Evolutionary conservation across 1,140 invertebrate genomes (phyloP).

Genomic region (Macrotrachela quadricornifera): DNA sequence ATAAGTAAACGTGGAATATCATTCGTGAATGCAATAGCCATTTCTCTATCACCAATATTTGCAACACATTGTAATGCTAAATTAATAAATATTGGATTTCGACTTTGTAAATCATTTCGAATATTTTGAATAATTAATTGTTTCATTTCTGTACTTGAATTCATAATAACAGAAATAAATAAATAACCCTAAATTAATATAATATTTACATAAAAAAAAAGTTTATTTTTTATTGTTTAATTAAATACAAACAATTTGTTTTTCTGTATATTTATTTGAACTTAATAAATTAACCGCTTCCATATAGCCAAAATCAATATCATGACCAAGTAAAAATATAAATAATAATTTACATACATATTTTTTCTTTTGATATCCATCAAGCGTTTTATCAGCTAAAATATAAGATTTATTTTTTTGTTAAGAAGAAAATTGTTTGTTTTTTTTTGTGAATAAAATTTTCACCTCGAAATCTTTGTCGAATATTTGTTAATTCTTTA

Average conservation of each 20-base stretch:
- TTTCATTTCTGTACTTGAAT: constrained; percentile 95
- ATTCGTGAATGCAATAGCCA: constrained; percentile 92
- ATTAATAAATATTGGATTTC: constrained; percentile 95
- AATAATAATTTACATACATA: constrained; percentile 99
- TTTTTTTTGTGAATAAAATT: too few relatives aligned
- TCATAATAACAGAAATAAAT: constrained; percentile 96
- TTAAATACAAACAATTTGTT: constrained; percentile 75
- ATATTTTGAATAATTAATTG: constrained; percentile 97
- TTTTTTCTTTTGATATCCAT: constrained; percentile 99
- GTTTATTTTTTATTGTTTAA: too few relatives aligned
- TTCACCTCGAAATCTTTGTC: constrained; percentile 88
- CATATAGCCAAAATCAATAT: constrained; percentile 99
- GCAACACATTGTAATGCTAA: constrained; percentile 98
- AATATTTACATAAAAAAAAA: constrained; percentile 8
- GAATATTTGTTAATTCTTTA: constrained; percentile 95
- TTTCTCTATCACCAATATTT: constrained; percentile 87
- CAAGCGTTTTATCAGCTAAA: constrained; percentile 75
- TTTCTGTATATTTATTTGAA: constrained; percentile 99
- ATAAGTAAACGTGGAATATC: constrained; percentile 95
- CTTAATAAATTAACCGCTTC: constrained; percentile 98
- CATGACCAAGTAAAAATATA: constrained; percentile 92
- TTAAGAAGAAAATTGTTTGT: too few relatives aligned
- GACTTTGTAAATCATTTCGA: constrained; percentile 85
- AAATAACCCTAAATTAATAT: constrained; percentile 71
- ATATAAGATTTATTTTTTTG: too few relatives aligned